Conservation (phyloP, 2,113 vertebrate species). For the Colaptes auratus region DNA sequence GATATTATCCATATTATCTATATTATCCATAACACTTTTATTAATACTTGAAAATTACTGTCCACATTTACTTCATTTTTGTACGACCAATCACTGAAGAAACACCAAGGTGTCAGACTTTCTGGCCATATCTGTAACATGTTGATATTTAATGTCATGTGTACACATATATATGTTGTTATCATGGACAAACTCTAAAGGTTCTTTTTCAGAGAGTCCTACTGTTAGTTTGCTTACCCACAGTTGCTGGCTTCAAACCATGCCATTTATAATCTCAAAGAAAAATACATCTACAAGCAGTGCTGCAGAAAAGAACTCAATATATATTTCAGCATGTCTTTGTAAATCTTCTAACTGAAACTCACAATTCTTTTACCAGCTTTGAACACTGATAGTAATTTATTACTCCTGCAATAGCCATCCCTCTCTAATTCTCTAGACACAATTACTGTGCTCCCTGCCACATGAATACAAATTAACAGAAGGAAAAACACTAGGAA, state of each 20-base stretch:
- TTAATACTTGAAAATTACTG: not conserved
- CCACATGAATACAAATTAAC: slow-evolving; percentile 68
- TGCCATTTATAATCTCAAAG: not conserved
- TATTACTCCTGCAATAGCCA: slow-evolving; percentile 54
- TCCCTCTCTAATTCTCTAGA: slow-evolving; percentile 65
- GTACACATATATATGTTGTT: not conserved
- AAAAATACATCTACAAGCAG: not conserved
- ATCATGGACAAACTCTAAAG: not conserved
- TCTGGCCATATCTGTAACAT: not conserved
- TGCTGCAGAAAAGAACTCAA: not conserved
- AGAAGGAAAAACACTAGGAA: not conserved
- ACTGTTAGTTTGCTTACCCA: not conserved
- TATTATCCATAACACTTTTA: not conserved
- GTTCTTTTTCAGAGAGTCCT: not conserved
- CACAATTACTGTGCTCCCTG: slow-evolving; percentile 53
- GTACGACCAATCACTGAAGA: not conserved
- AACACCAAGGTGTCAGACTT: not conserved
- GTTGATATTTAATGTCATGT: not conserved
- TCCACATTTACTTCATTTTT: not conserved
- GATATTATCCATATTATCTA: not conserved
- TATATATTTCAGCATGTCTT: slow-evolving; percentile 58
- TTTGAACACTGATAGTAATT: slow-evolving; percentile 65
- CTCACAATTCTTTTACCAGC: slow-evolving; percentile 66
- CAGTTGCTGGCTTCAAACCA: not conserved
- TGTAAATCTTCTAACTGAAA: slow-evolving; percentile 69